These are phyloP conservation scores for Hemichromis elongatus DNA, from an alignment of 2,113 vertebrate genomes.

Conservation along the genomic window DNA sequence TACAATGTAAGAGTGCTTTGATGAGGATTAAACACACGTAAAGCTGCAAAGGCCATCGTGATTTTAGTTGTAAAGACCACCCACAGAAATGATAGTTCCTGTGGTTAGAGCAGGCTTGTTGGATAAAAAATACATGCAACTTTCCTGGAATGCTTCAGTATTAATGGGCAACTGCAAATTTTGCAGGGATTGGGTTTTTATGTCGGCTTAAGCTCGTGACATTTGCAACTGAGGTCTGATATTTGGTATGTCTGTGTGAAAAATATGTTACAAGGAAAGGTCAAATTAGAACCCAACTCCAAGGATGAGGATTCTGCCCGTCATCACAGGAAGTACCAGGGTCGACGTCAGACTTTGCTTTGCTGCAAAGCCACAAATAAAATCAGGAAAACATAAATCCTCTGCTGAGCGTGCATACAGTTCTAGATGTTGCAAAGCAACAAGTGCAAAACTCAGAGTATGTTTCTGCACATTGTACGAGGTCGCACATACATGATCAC, in stretches of 20 bases:
- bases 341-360: neutral
- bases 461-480: neutral
- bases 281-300: neutral
- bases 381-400: neutral
- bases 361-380: neutral
- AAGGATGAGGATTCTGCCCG: neutral
- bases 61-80: neutral
- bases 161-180: no score
- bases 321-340: neutral
- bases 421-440: neutral
- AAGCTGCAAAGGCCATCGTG: neutral
- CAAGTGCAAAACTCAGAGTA: neutral
- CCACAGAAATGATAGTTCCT: neutral
- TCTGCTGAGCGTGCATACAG: neutral
- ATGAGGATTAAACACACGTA: neutral
- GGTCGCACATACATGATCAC: conserved; percentile 23
- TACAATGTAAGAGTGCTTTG: neutral
- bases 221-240: neutral
- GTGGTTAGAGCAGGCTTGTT: neutral
- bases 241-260: neutral
- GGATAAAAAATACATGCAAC: neutral
- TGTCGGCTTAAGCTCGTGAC: neutral
- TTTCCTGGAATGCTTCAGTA: no score
- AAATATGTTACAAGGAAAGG: neutral
- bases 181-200: neutral